These are phyloP conservation scores for Notothenia rossii DNA, from an alignment of 2,113 vertebrate genomes.

Conservation along the genomic window DNA sequence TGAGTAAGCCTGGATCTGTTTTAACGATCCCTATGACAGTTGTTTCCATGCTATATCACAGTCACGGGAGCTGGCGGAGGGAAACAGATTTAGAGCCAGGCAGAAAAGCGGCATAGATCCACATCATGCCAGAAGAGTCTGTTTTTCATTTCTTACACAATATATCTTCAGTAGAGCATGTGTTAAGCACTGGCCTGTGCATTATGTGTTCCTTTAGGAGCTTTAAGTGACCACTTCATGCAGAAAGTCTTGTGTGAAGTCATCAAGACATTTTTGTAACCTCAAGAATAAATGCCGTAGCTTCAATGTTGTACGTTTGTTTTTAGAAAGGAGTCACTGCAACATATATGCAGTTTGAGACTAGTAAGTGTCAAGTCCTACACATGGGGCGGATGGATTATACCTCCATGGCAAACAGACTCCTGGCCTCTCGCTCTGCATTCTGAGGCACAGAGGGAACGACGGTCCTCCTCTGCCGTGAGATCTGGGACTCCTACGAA, in stretches of 20 bases:
- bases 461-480: constrained; percentile 90
- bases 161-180: not conserved
- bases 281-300: not conserved
- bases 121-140: constrained; percentile 20
- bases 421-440: constrained; percentile 91
- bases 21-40: constrained; percentile 28
- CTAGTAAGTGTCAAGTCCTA: not conserved
- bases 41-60: constrained; percentile 22
- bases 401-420: constrained; percentile 97
- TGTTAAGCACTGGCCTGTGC: constrained; percentile 28
- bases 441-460: constrained; percentile 93
- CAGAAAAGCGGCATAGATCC: constrained; percentile 17
- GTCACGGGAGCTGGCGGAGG: constrained; percentile 41
- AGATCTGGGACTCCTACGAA: constrained; percentile 88
- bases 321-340: not conserved
- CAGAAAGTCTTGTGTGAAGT: not conserved
- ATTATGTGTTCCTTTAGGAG: constrained; percentile 25
- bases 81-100: constrained; percentile 32
- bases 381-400: not conserved
- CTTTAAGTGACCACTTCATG: not conserved
- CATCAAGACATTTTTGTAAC: not conserved
- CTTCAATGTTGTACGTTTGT: not conserved
- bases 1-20: constrained; percentile 34
- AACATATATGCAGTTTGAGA: not conserved
- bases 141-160: constrained; percentile 28